Base-by-base conservation (phyloP, 2,888 invertebrate genomes). In the Trachelus tabidus region DNA sequence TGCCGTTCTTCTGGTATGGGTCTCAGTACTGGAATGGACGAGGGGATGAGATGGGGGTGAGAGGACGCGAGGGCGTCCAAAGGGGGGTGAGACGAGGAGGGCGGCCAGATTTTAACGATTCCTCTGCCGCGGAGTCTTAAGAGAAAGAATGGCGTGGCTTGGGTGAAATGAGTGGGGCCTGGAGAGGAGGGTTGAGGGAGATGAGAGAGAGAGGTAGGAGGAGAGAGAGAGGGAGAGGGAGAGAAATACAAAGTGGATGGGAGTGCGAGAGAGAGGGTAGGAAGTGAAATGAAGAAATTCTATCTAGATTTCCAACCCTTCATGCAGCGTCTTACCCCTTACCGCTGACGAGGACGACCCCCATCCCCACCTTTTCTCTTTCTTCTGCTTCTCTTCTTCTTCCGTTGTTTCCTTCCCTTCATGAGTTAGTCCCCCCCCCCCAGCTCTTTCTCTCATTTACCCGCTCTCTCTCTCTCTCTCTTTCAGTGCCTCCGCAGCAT, bases 231-330 rank as follows among this genome's bases (percentile, higher is more conserved):
- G 75, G 77, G 71, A 76, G 75, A 79, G 79, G 76, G 56, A 56
- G 9, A 79, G 81, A 79, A 78, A 80, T 73, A 73, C 56, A 75
- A 73, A 80, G 77, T 75, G 78, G 80, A 79, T 78, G 80, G 79
- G 79, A 83, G 80, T 76, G 75, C 74, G 78, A 73, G 79, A 76
- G 85, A 87, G 89, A 91, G 87, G 85, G 89, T 83, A 89, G 90
- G 91, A 91, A 90, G 92, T 92, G 92, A 93, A 93, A 93, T 93
- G 93, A 93, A 93, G 93, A 93, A 93, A 93, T 93, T 93, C 93
- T 93, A 93, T 93, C 93, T 93, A 93, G 93, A 93, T 93, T 93
- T 93, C 92, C 93, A 92, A 92, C 91, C 91, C 91, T 91, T 91
- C 91, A 90, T 90, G 90, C 90, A 86, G 85, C 90, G 90, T 89